Evolutionary conservation across 2,113 vertebrate species (phyloP), one percentile per base, ranked within the genome.

Genomic region (Cyprinus carpio): DNA sequence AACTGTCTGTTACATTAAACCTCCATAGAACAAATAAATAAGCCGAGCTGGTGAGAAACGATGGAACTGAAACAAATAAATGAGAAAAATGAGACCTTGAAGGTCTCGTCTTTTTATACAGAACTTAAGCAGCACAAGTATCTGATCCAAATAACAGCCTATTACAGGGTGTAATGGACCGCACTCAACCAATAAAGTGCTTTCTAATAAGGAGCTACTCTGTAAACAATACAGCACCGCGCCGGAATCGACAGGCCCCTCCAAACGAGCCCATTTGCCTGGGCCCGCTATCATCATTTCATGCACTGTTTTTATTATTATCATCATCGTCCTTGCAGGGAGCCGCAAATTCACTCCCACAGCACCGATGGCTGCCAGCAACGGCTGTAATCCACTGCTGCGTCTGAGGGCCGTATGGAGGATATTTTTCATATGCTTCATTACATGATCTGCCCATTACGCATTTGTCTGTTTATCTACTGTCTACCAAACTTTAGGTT

Each of bases 91-190:
- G 72, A 84, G 62, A 34, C 31, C 49, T 75, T n/a, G 81, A 82
- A 46, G 60, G 58, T 46, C 8, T 37, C 16, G 25, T 60, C 49
- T 75, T 75, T 65, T 43, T 58, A 82, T 11, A 43, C 43, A 49
- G 79, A 91, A 87, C 88, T 84, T 83, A 77, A 82, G 86, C 72
- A 87, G 90, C 89, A 89, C 88, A 90, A 46, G 79, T 86, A 86
- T 93, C 77, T 91, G 85, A 87, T 84, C 81, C 82, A 84, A 90
- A 91, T 91, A 90, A 91, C 85, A 90, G 88, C 79, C 91, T 89
- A 92, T 93, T 92, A 93, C 85, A 86, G 89, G 83, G 89, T 89
- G 90, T 92, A 94, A 93, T 93, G 91, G 91, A 82, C 91, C 92
- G 89, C 87, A 91, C 85, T 87, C 72, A 88, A 89, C 88, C 91